Conservation (phyloP, 2,113 vertebrate genomes). For the Eurypyga helias region DNA sequence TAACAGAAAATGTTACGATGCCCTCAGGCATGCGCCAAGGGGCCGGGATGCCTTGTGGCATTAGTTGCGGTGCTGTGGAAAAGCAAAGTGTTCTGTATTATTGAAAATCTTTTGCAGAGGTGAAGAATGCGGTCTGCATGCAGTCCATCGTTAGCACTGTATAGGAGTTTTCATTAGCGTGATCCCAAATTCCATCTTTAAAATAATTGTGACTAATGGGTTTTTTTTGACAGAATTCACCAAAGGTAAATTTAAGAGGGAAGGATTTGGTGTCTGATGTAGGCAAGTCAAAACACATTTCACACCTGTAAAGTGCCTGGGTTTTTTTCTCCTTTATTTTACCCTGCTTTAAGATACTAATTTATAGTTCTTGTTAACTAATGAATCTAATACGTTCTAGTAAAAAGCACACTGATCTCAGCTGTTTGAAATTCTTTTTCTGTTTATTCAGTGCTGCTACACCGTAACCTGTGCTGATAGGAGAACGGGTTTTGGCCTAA, state of each 20-base stretch:
- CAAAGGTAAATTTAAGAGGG: not conserved
- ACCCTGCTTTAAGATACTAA: not conserved
- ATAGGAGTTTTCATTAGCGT: not conserved
- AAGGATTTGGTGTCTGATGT: not conserved
- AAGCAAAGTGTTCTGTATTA: not conserved
- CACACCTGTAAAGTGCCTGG: not conserved
- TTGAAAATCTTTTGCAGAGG: not conserved
- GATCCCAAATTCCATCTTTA: not conserved
- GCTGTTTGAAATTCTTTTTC: not conserved
- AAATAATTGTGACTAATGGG: not conserved
- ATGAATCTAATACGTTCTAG: not conserved
- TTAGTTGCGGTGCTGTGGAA: not conserved
- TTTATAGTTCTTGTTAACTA: not conserved
- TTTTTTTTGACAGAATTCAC: not conserved
- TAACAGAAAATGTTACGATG: fast-evolving
- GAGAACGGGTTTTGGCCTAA: not conserved
- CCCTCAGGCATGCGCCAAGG: not conserved
- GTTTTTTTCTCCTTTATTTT: not conserved
- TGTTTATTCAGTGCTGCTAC: not conserved
- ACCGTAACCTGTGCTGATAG: not conserved
- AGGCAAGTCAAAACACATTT: not conserved
- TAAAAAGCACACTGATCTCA: not conserved
- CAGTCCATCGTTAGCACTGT: not conserved
- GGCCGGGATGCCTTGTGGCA: not conserved
- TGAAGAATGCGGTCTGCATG: not conserved